Percentiles rank a stretch among this genome's conserved stretches.
These are phyloP conservation scores for Gobio occitaniae DNA, from an alignment of 2,797 vertebrate genomes.

Conservation along the genomic window DNA sequence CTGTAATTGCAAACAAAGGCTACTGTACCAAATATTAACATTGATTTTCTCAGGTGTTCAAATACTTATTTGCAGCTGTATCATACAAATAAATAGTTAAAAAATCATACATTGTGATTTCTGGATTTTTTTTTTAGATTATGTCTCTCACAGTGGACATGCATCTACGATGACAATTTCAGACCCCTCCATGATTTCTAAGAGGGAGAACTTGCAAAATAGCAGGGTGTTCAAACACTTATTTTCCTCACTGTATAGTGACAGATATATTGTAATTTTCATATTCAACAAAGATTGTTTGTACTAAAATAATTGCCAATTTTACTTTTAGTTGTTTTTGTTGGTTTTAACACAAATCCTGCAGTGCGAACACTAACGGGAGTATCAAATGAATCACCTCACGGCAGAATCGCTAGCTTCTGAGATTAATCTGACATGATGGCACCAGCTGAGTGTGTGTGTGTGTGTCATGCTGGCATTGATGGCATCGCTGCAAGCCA, in stretches of 20 bases:
- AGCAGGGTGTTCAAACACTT: no score
- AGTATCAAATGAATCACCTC: not conserved
- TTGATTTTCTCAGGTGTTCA: no score
- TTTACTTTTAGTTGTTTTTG: not conserved
- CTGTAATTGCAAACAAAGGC: no score
- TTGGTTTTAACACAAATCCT: not conserved
- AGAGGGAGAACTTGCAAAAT: no score
- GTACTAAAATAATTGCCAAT: not conserved
- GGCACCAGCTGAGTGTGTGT: slow-evolving; percentile 34
- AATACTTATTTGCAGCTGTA: no score
- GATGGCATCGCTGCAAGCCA: slow-evolving; percentile 4
- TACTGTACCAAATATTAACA: no score
- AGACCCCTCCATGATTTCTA: no score
- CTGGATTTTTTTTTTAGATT: no score
- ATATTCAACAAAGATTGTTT: not conserved
- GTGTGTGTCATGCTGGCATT: slow-evolving; percentile 13
- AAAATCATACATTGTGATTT: no score
- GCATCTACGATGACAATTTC: no score
- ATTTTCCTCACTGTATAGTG: not conserved
- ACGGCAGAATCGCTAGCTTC: not conserved
- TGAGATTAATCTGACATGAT: not conserved
- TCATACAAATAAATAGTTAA: no score
- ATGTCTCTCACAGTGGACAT: no score
- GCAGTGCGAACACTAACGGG: not conserved
- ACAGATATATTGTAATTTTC: not conserved